Percentiles rank a stretch among this genome's conserved stretches.
Conservation (phyloP, 2,113 vertebrate species). For the Hoplias malabaricus region DNA sequence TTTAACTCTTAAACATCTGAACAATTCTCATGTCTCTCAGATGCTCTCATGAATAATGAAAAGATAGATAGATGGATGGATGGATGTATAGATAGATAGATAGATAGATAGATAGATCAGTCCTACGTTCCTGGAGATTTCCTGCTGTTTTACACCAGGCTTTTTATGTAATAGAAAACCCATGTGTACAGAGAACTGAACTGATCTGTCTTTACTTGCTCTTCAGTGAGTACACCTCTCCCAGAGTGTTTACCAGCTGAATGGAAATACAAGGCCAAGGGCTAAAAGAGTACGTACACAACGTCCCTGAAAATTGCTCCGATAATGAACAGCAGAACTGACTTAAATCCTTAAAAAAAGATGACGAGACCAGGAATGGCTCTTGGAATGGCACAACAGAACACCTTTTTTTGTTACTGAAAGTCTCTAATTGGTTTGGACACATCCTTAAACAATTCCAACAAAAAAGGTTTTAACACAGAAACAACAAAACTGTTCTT, state of each 20-base stretch:
- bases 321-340: not conserved
- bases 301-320: not conserved
- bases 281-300: not conserved
- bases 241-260: not conserved
- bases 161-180: not conserved
- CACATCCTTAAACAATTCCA: no score
- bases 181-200: not conserved
- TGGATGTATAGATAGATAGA: no score
- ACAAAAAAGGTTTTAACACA: no score
- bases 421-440: no score
- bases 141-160: not conserved
- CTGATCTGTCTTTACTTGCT: not conserved
- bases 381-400: no score
- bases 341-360: no score
- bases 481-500: no score
- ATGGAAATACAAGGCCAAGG: not conserved
- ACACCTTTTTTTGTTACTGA: no score
- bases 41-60: not conserved
- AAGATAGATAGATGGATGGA: no score
- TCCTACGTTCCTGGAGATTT: not conserved
- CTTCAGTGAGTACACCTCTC: conserved; percentile 6
- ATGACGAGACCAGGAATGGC: no score
- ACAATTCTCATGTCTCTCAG: not conserved
- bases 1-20: not conserved
- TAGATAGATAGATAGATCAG: no score